Base-by-base conservation (phyloP, 2,888 invertebrate genomes). In the Chelonus formosanus region DNA sequence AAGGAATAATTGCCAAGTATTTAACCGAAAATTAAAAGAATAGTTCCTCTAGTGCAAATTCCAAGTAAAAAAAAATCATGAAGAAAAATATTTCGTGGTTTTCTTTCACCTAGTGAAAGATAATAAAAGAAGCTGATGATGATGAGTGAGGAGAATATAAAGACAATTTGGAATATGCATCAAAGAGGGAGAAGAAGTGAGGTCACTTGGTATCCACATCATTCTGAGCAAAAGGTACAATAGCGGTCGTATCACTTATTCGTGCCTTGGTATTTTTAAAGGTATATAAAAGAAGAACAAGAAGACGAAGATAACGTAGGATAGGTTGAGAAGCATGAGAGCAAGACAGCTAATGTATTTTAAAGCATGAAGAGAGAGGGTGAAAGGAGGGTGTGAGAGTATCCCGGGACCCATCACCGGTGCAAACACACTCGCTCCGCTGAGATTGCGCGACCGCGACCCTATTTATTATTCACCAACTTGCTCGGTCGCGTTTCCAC, bases 381-480 rank as follows among this genome's bases (percentile, higher is more conserved):
- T 8, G 60, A 45, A 47, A 53, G 45, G 50, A 67, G 35, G 52
- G 65, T 63, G 64, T 65, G 56, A 44, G 59, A 69, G 70, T 70
- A 68, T 73, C 71, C 73, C 59, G 70, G 67, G 74, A 69, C 77
- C 82, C 78, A 83, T 83, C 83, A 83, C 76, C 76, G 80, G 77
- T 74, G 83, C 80, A 84, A 83, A 83, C 83, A 83, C 79, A 77
- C 78, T 74, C 75, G 71, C 75, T 71, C 65, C 74, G 76, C 73
- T 75, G 83, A 81, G 82, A 83, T 83, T 82, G 82, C 81, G 81
- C 80, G 80, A 75, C 79, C 78, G 73, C 82, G 79, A 80, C 78
- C 78, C 80, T 75, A 82, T 83, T 77, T 81, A 83, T 84, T 82
- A 84, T 84, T 84, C 81, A 83, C 74, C 64, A 71, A 70, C 73